Base-by-base conservation (phyloP, 2,113 vertebrate species). In the Pygoscelis adeliae region DNA sequence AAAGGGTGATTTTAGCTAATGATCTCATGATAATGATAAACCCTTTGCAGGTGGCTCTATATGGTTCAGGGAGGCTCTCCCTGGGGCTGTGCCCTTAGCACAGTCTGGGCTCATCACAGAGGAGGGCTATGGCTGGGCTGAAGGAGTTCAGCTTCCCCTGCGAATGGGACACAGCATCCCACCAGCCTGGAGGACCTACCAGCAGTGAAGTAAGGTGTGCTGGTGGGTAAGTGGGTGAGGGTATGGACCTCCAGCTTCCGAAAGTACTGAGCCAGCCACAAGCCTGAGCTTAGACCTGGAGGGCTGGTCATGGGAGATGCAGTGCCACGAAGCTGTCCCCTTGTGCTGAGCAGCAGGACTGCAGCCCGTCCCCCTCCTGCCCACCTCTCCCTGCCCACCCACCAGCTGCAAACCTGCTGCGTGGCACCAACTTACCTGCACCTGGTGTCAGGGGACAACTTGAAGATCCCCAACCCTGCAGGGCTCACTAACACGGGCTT, bases 141-240 rank as follows among this genome's bases (percentile, higher is more conserved):
- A 46, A 36, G 47, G 47, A 56, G 42, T 32, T 86, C 70, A 67
- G 62, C 46, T 79, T 71, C 16, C 65, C 46, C 65, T 30, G 29
- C 0, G 3, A n/a, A n/a, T 0, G 7, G 62, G 78, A 21, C 5
- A 3, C 10, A 15, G 32, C 13, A 11, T 29, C 59, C 42, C 49
- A 78, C 8, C 50, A 44, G 46, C 69, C 49, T 7, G 47, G 29
- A 66, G 61, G 23, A 72, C 9, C 38, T 42, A 10, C 53, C 53
- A 4, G 1, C 5, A 71, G 56, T 1, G 4, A 53, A 52, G 32
- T 29, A 15, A 38, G 30, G 66, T 66, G 78, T 50, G 74, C 79
- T 47, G 32, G 18, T 46, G 52, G 32, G 55, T 30, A 53, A 25
- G 53, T 2, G 20, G n/a, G 59, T 27, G 59, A 29, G 53, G 2